phyloP scores from a whole-genome alignment of 2,113 vertebrate genomes.

The Podarcis raffonei region DNA sequence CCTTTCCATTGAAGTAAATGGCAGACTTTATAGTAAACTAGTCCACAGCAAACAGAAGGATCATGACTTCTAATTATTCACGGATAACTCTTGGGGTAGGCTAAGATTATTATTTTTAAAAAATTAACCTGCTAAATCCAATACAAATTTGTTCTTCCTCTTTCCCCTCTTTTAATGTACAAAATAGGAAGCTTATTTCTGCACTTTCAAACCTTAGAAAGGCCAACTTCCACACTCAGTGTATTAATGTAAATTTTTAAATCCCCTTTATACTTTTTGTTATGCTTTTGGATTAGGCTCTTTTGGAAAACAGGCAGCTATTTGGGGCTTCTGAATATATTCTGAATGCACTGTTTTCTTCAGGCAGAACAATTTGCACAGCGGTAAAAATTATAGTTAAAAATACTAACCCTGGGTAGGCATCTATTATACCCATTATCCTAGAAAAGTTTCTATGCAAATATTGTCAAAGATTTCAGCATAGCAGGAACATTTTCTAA shows the following conservation, averaged over 20 bases:
- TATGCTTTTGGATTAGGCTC: constrained; percentile 13
- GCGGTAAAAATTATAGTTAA: background rate
- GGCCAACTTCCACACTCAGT: constrained; percentile 10
- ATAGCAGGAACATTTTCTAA: background rate
- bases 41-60: background rate
- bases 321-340: constrained; percentile 20
- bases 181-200: constrained; percentile 1
- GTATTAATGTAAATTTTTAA: constrained; percentile 19
- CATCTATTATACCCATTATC: constrained; percentile 14
- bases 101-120: background rate
- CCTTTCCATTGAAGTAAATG: background rate
- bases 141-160: background rate
- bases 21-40: background rate
- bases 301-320: constrained; percentile 2
- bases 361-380: constrained; percentile 26
- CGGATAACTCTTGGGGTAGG: background rate
- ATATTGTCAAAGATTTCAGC: constrained; percentile 22
- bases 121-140: background rate
- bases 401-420: background rate
- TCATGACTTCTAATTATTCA: background rate
- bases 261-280: constrained; percentile 32
- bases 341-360: constrained; percentile 21
- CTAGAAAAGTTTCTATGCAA: constrained; percentile 9
- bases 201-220: constrained; percentile 19
- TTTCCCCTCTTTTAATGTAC: background rate